phyloP scores from a whole-genome alignment of 2,113 vertebrate genomes.

The Hystrix brachyura region DNA sequence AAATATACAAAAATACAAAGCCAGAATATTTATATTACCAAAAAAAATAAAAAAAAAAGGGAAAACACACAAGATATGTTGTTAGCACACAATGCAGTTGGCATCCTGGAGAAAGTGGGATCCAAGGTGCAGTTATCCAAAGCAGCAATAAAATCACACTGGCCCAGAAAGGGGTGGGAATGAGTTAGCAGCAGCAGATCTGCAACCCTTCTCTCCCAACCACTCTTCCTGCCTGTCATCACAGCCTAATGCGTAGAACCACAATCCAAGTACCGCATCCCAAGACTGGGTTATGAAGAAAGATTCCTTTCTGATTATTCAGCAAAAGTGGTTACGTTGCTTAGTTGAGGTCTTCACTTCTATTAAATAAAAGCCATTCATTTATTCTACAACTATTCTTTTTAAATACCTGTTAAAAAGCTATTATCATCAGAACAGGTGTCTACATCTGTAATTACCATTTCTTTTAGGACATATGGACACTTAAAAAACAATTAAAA shows the following conservation, averaged over 20 bases:
- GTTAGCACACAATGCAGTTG: conserved; percentile 86
- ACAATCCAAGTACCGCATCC: not conserved
- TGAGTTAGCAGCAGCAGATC: not conserved
- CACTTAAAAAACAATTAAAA: conserved; percentile 82
- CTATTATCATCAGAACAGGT: conserved; percentile 84
- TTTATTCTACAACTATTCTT: conserved; percentile 71
- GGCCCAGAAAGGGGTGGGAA: conserved; percentile 44
- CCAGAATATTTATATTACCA: conserved; percentile 87
- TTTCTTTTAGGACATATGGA: conserved; percentile 82
- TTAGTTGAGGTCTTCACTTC: not conserved
- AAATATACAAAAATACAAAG: conserved; percentile 91
- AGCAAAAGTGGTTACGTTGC: conserved; percentile 51
- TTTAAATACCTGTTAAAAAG: conserved; percentile 57
- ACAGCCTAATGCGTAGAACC: conserved; percentile 39
- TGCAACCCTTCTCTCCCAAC: not conserved
- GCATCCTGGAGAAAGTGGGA: conserved; percentile 74
- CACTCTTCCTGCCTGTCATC: conserved; percentile 3
- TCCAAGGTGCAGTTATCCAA: conserved; percentile 78
- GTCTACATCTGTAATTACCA: conserved; percentile 78
- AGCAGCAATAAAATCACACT: conserved; percentile 87
- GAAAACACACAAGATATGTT: conserved; percentile 89
- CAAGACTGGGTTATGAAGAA: conserved; percentile 15
- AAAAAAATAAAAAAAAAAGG: conserved; percentile 68
- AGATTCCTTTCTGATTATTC: conserved; percentile 83
- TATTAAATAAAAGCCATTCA: conserved; percentile 77